These are phyloP conservation scores for Apeltes quadracus DNA, from an alignment of 2,113 vertebrate species.

Conservation along the genomic window DNA sequence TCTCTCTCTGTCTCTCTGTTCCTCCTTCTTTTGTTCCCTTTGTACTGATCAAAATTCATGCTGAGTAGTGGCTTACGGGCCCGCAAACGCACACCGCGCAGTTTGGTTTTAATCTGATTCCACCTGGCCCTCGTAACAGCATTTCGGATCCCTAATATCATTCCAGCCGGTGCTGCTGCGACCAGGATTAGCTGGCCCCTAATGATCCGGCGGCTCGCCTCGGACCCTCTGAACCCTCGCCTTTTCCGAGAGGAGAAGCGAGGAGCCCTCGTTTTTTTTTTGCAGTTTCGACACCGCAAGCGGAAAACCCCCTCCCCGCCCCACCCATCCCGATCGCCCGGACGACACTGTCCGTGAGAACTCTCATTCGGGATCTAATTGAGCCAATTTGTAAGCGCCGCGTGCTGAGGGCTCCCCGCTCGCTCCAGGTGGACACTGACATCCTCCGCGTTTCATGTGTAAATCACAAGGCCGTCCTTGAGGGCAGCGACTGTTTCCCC, in stretches of 20 bases:
- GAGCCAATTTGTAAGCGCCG: conserved; percentile 68
- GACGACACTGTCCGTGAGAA: conserved; percentile 36
- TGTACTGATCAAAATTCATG: conserved; percentile 82
- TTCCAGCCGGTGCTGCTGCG: conserved; percentile 72
- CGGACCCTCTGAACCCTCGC: conserved; percentile 34
- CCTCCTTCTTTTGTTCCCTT: conserved; percentile 78
- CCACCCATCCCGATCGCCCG: too few relatives aligned
- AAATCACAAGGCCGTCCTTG: conserved; percentile 25
- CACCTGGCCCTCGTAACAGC: conserved; percentile 75
- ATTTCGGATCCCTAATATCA: conserved; percentile 83
- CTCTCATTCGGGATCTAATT: conserved; percentile 57
- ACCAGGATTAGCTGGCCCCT: conserved; percentile 79
- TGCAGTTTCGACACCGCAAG: too few relatives aligned
- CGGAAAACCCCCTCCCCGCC: too few relatives aligned
- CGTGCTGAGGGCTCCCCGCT: conserved; percentile 48
- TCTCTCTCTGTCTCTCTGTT: conserved; percentile 64
- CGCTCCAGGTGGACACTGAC: conserved; percentile 36
- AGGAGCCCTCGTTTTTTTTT: conserved; percentile 33
- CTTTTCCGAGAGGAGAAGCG: conserved; percentile 56
- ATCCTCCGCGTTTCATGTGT: conserved; percentile 36
- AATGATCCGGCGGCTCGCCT: conserved; percentile 76
- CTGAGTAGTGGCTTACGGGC: conserved; percentile 77
- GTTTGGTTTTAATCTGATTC: conserved; percentile 85
- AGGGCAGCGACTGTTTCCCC: conserved; percentile 38
- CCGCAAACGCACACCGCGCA: conserved; percentile 76